phyloP scores from a whole-genome alignment of 2,113 vertebrate genomes.

The Xyliphius kryptos region DNA sequence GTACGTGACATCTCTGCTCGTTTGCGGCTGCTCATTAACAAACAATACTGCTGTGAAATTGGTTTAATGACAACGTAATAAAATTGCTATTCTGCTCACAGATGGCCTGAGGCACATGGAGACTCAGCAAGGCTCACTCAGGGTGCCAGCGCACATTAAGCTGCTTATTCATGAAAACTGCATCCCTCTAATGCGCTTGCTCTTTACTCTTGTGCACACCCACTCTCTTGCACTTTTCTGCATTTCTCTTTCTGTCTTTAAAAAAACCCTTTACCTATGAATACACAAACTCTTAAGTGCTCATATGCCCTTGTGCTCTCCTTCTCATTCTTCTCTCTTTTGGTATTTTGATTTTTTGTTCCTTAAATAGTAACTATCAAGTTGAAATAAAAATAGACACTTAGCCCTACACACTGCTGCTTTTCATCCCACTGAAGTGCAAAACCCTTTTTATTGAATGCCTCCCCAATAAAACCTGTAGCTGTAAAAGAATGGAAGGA shows the following conservation, averaged over 20 bases:
- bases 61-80: conserved; percentile 99
- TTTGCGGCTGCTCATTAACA: conserved; percentile 99
- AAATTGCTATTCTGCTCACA: conserved; percentile 99
- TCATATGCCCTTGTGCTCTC: conserved; percentile 58
- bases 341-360: conserved; percentile 28
- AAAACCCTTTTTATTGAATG: conserved; percentile 68
- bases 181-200: conserved; percentile 75
- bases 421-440: conserved; percentile 62
- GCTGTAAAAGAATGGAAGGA: conserved; percentile 59
- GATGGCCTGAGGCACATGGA: conserved; percentile 95
- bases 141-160: conserved; percentile 95
- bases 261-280: conserved; percentile 73
- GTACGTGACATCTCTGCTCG: conserved; percentile 96
- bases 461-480: conserved; percentile 65
- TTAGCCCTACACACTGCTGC: conserved; percentile 57
- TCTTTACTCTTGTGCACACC: conserved; percentile 38
- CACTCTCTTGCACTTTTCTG: conserved; percentile 50
- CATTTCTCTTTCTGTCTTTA: conserved; percentile 51
- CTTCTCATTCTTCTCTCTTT: conserved; percentile 48
- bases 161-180: conserved; percentile 97
- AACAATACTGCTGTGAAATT: conserved; percentile 99
- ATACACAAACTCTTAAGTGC: conserved; percentile 74
- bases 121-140: conserved; percentile 93
- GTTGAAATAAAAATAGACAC: conserved; percentile 54
- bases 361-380: conserved; percentile 59